These are phyloP conservation scores for Aquatica leii DNA, from an alignment of 2,888 invertebrate genomes.

Conservation along the genomic window DNA sequence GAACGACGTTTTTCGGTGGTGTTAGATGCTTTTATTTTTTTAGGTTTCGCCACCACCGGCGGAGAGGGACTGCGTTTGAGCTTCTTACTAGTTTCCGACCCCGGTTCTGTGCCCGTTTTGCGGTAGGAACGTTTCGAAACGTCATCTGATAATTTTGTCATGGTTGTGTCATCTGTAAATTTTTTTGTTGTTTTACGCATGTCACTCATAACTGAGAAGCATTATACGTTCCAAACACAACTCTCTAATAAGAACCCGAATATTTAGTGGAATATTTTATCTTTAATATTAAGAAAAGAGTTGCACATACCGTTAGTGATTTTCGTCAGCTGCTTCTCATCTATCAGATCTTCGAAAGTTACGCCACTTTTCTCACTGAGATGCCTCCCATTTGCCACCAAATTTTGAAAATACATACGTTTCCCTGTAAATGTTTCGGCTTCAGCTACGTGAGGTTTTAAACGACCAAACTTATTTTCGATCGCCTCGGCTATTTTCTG, in stretches of 20 bases:
- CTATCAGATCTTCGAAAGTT: constrained; percentile 64
- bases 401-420: constrained; percentile 67
- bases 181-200: too few species aligned
- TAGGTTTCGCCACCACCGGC: constrained; percentile 64
- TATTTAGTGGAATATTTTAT: too few species aligned
- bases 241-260: too few species aligned
- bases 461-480: constrained; percentile 77
- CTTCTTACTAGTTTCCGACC: constrained; percentile 11
- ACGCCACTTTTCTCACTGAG: constrained; percentile 67
- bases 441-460: constrained; percentile 72
- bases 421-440: constrained; percentile 74
- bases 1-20: constrained; percentile 59
- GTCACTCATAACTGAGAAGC: too few species aligned
- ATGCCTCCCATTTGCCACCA: constrained; percentile 73
- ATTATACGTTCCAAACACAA: too few species aligned
- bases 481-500: constrained; percentile 72
- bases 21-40: constrained; percentile 32
- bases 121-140: constrained; percentile 40
- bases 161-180: constrained; percentile 17
- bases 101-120: constrained; percentile 38
- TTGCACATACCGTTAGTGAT: too few species aligned
- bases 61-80: constrained; percentile 64
- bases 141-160: constrained; percentile 36
- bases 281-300: too few species aligned
- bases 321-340: constrained; percentile 57